Conservation (phyloP, 1,140 invertebrate genomes). For the Centruroides sculpturatus region DNA sequence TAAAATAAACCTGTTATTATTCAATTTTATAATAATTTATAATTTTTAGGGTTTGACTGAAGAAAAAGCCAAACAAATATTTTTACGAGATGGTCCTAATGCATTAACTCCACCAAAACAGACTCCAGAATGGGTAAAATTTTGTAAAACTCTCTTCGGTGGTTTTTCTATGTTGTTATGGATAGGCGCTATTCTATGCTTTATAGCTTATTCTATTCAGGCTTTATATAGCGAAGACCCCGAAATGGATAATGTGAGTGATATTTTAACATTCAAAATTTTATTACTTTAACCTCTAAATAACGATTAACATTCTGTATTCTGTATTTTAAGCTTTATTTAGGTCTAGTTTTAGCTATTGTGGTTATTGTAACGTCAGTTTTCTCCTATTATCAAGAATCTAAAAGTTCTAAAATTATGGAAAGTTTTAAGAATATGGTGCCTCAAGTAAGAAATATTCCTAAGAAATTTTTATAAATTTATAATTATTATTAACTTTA, state of each 20-base stretch:
- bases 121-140: constrained; percentile 95
- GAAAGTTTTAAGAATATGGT: constrained; percentile 45
- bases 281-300: too few species aligned
- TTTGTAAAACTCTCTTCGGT: constrained; percentile 93
- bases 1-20: too few species aligned
- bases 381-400: constrained; percentile 97
- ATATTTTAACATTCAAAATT: too few species aligned
- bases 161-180: constrained; percentile 91
- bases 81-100: constrained; percentile 88
- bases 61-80: constrained; percentile 80
- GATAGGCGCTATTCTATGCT: constrained; percentile 93
- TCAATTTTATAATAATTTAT: too few species aligned
- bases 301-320: background rate
- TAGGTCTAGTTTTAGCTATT: constrained; percentile 84
- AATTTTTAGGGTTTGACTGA: constrained; percentile 61
- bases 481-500: too few species aligned
- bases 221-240: constrained; percentile 26
- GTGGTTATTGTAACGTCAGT: constrained; percentile 93
- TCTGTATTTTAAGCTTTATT: constrained; percentile 48
- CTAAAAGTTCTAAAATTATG: constrained; percentile 71
- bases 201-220: constrained; percentile 88
- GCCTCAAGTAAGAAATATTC: constrained; percentile 27
- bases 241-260: constrained; percentile 35
- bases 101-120: constrained; percentile 85
- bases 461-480: constrained; percentile 19